Conservation (phyloP, 2,797 vertebrate genomes). For the Garrulus glandarius region DNA sequence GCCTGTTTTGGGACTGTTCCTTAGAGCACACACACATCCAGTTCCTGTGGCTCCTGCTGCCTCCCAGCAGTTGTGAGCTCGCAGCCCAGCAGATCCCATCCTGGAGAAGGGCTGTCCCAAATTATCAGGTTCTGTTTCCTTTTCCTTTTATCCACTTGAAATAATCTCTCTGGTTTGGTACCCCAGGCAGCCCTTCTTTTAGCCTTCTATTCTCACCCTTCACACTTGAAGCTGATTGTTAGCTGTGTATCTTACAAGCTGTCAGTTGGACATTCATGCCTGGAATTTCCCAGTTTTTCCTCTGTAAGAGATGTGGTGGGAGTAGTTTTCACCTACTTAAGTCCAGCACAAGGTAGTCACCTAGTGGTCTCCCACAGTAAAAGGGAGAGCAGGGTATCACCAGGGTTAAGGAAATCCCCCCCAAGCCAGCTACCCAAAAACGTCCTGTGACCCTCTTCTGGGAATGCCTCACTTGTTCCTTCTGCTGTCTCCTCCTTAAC, state of each 20-base stretch:
- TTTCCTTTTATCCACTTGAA: not conserved
- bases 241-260: not conserved
- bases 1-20: not conserved
- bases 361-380: not conserved
- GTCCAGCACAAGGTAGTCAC: not conserved
- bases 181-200: not conserved
- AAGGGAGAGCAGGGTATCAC: not conserved
- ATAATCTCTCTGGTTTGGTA: not conserved
- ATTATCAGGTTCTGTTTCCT: not conserved
- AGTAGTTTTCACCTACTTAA: not conserved
- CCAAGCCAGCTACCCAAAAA: not conserved
- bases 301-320: accelerated
- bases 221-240: not conserved
- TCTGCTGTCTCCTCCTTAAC: not conserved
- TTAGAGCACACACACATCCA: not conserved
- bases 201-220: constrained; percentile 4
- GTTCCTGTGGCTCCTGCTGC: not conserved
- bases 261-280: not conserved
- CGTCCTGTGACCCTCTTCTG: not conserved
- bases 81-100: not conserved
- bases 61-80: not conserved
- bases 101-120: not conserved
- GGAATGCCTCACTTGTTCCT: not conserved
- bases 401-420: not conserved
- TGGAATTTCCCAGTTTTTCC: not conserved